Evolutionary conservation across 2,113 vertebrate species (phyloP).

Genomic region (Sander vitreus): DNA sequence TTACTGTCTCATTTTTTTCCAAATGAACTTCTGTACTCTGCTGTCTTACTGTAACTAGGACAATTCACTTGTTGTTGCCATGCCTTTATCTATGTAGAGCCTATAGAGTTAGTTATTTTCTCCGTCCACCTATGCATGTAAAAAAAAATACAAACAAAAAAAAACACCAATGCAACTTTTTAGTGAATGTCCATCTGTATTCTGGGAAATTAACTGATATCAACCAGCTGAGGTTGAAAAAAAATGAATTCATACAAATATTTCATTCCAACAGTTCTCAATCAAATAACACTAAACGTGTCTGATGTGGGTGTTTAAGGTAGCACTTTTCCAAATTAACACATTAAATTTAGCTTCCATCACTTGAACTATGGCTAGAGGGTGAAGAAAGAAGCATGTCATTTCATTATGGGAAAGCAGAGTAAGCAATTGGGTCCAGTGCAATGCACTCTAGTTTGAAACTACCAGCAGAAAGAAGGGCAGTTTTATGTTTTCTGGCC

Average conservation of each 20-base stretch:
- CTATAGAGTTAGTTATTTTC: background rate
- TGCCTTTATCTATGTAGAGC: background rate
- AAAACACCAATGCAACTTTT: background rate
- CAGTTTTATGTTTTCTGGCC: slow-evolving; percentile 29
- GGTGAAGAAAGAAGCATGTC: slow-evolving; percentile 1
- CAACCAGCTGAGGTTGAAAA: background rate
- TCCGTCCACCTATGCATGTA: background rate
- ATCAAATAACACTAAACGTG: slow-evolving; percentile 7
- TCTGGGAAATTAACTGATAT: slow-evolving; percentile 12
- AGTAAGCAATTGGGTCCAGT: slow-evolving; percentile 11
- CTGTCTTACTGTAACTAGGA: background rate
- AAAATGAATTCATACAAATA: background rate
- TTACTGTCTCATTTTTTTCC: background rate
- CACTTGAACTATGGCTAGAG: slow-evolving; percentile 14
- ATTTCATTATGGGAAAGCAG: background rate
- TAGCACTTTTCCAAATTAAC: slow-evolving; percentile 27
- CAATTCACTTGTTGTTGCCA: background rate
- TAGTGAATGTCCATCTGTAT: background rate
- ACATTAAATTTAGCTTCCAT: slow-evolving; percentile 14
- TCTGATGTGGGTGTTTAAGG: background rate
- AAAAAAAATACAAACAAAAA: background rate
- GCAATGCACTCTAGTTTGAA: slow-evolving; percentile 4
- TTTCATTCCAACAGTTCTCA: slow-evolving; percentile 14
- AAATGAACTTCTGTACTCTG: background rate
- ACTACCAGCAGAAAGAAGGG: background rate